These are phyloP conservation scores for Aricia agestis DNA, from an alignment of 1,140 invertebrate genomes.

Conservation along the genomic window DNA sequence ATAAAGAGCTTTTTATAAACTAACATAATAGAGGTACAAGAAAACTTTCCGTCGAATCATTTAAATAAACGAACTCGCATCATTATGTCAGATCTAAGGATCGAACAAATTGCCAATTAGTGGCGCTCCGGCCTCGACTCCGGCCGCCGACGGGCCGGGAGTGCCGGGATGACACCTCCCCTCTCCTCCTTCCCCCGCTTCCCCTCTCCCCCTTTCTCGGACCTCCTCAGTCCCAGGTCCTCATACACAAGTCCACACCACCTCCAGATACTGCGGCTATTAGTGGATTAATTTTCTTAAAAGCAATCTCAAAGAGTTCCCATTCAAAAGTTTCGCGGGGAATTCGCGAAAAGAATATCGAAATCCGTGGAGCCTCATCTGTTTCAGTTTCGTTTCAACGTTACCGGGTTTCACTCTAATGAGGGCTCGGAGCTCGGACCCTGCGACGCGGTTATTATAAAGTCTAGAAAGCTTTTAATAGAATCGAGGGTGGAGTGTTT, in stretches of 20 bases:
- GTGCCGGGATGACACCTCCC: constrained; percentile 29
- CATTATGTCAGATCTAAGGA: constrained; percentile 74
- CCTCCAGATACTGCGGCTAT: constrained; percentile 46
- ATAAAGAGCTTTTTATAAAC: neutral
- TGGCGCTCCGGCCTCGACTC: constrained; percentile 43
- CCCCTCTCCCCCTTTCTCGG: neutral
- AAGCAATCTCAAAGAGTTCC: constrained; percentile 71
- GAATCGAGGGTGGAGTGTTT: constrained; percentile 16
- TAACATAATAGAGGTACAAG: constrained; percentile 21
- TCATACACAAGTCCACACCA: constrained; percentile 30
- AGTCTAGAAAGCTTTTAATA: constrained; percentile 21
- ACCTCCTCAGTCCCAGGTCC: neutral
- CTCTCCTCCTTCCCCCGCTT: constrained; percentile 5
- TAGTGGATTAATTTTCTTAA: constrained; percentile 74
- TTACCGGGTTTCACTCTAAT: neutral
- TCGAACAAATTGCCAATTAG: constrained; percentile 75
- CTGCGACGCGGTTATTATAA: constrained; percentile 14
- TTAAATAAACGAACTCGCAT: constrained; percentile 75
- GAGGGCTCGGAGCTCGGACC: neutral
- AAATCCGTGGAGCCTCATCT: constrained; percentile 36
- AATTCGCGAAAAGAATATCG: constrained; percentile 55
- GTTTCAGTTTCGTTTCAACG: neutral
- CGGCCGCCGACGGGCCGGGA: constrained; percentile 36
- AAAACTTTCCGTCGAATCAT: constrained; percentile 69
- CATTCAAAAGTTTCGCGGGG: constrained; percentile 68